These are phyloP conservation scores for Gila robusta DNA, from an alignment of 2,797 vertebrate species.

Conservation along the genomic window DNA sequence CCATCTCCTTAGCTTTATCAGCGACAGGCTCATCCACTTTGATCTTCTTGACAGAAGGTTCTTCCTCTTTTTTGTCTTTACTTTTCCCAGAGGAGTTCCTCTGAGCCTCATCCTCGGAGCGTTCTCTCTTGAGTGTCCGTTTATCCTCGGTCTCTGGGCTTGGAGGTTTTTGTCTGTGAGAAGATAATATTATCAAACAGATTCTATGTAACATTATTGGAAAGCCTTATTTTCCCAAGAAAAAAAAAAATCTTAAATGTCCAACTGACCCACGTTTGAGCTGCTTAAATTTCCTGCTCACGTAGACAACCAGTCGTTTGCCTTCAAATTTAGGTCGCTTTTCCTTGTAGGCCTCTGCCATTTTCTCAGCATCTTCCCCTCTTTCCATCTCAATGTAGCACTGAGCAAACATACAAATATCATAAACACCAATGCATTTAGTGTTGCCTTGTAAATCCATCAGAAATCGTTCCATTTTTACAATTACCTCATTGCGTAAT, in stretches of 20 bases:
- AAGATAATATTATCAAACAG: background rate
- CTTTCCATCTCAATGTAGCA: slow-evolving; percentile 82
- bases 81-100: slow-evolving; percentile 39
- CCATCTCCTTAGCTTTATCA: slow-evolving; percentile 67
- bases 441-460: background rate
- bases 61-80: slow-evolving; percentile 62
- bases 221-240: background rate
- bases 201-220: background rate
- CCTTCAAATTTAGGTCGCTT: slow-evolving; percentile 72
- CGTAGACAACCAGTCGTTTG: slow-evolving; percentile 80
- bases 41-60: slow-evolving; percentile 74
- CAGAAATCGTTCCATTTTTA: background rate
- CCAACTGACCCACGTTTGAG: slow-evolving; percentile 81
- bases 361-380: slow-evolving; percentile 75
- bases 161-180: slow-evolving; percentile 61
- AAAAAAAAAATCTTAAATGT: background rate
- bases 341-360: slow-evolving; percentile 70
- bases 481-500: slow-evolving; percentile 66
- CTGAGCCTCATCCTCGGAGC: slow-evolving; percentile 14
- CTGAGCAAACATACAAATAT: slow-evolving; percentile 60
- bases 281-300: slow-evolving; percentile 85
- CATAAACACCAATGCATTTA: background rate
- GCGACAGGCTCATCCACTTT: slow-evolving; percentile 60
- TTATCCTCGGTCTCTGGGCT: slow-evolving; percentile 61
- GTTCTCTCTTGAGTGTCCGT: slow-evolving; percentile 65